A percentile compares a stretch with the other conserved stretches of the same genome.
These are phyloP conservation scores for Taenioides sp. DNA, from an alignment of 2,797 vertebrate species.

Conservation along the genomic window DNA sequence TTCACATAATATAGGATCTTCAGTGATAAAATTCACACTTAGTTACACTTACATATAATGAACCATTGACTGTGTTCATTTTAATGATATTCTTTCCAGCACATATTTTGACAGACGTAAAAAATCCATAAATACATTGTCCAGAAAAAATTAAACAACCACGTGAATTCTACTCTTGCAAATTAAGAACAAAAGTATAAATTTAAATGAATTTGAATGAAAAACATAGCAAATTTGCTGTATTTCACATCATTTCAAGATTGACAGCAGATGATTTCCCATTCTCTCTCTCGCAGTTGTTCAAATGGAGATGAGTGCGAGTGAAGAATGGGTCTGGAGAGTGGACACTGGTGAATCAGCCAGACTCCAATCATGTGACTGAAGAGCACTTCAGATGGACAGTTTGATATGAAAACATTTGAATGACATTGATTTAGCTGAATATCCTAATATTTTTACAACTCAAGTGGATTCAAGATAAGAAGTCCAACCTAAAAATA, in stretches of 20 bases:
- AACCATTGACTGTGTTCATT: too few relatives aligned
- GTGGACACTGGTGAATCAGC: not conserved
- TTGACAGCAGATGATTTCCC: not conserved
- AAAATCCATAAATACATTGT: too few relatives aligned
- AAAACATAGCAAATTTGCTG: too few relatives aligned
- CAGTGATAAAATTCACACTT: too few relatives aligned
- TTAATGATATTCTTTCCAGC: too few relatives aligned
- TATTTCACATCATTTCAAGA: not conserved
- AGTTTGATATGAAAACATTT: not conserved
- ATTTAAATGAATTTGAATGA: too few relatives aligned
- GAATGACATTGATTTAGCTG: not conserved
- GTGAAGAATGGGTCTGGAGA: not conserved
- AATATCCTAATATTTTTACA: not conserved
- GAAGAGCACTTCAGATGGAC: not conserved
- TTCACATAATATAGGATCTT: too few relatives aligned
- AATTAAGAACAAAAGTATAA: too few relatives aligned
- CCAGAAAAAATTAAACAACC: too few relatives aligned
- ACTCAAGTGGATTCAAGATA: not conserved
- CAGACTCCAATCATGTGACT: not conserved
- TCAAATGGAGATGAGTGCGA: constrained; percentile 1
- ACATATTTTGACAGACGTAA: too few relatives aligned
- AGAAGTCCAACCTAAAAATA: not conserved
- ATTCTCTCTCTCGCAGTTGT: not conserved
- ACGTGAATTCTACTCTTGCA: too few relatives aligned
- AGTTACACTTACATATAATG: too few relatives aligned